phyloP scores from a whole-genome alignment of 2,113 vertebrate genomes.

The Panurus biarmicus region DNA sequence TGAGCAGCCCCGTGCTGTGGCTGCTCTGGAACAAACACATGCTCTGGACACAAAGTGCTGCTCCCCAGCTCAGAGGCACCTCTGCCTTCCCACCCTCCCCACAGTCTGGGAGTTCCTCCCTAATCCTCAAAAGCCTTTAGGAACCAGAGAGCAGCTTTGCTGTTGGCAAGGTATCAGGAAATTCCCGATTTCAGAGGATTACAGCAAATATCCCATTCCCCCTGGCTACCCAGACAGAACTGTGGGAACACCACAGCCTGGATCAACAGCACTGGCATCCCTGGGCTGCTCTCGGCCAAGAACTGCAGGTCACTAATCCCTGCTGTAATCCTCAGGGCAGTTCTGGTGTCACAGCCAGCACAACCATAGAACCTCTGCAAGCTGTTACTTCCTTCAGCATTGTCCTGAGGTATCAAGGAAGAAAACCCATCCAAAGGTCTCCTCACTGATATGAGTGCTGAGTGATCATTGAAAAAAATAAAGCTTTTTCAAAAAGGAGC shows the following conservation, averaged over 20 bases:
- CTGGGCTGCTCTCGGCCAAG: neutral
- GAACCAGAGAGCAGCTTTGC: neutral
- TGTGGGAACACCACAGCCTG: neutral
- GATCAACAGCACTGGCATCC: neutral
- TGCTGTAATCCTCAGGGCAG: neutral
- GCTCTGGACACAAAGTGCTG: neutral
- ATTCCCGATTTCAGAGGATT: neutral
- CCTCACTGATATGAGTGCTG: neutral
- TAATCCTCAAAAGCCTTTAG: neutral
- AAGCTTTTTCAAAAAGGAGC: neutral
- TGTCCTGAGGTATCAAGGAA: neutral
- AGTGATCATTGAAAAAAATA: neutral
- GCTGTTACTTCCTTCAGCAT: neutral
- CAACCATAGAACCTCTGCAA: neutral
- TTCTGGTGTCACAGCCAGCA: neutral
- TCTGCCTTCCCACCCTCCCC: neutral
- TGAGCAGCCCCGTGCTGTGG: neutral
- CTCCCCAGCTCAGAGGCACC: neutral
- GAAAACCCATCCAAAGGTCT: neutral
- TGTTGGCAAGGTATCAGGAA: neutral
- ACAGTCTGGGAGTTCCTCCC: neutral
- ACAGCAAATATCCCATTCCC: neutral
- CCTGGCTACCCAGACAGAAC: neutral
- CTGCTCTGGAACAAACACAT: fast-evolving
- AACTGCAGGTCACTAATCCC: neutral